phyloP scores from a whole-genome alignment of 2,888 invertebrate genomes.

The Nomada ferruginata region DNA sequence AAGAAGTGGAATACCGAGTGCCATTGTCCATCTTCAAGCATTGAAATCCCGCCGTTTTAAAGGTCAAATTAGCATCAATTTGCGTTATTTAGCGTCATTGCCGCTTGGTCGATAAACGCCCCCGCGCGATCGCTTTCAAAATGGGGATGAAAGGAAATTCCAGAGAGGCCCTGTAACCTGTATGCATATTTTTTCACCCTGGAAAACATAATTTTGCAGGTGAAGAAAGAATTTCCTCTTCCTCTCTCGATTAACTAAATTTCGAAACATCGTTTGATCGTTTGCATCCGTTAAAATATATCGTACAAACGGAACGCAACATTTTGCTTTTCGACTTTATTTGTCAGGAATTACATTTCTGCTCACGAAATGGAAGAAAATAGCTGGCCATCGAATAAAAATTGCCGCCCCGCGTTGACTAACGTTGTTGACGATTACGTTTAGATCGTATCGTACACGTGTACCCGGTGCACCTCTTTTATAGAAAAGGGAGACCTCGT shows the following conservation, averaged over 20 bases:
- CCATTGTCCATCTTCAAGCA: background rate
- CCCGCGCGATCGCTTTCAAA: background rate
- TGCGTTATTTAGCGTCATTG: slow-evolving; percentile 39
- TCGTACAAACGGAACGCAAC: too few relatives aligned
- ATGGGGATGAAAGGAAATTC: slow-evolving; percentile 8
- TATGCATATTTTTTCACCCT: background rate
- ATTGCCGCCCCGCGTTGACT: background rate
- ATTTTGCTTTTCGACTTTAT: too few relatives aligned
- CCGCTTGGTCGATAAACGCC: slow-evolving; percentile 26
- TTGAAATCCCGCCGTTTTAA: slow-evolving; percentile 10
- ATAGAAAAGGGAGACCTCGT: slow-evolving; percentile 6
- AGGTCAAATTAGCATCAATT: slow-evolving; percentile 45
- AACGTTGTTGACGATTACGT: slow-evolving; percentile 24
- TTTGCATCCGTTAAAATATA: too few relatives aligned
- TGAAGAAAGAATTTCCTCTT: background rate
- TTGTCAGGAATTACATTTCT: too few relatives aligned
- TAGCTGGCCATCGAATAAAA: background rate
- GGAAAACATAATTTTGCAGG: background rate
- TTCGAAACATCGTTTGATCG: background rate
- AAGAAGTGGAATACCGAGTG: background rate
- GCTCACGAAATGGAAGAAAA: too few relatives aligned
- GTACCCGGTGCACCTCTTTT: slow-evolving; percentile 16
- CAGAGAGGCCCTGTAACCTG: background rate
- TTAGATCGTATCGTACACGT: slow-evolving; percentile 17
- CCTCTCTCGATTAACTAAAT: background rate